Evolutionary conservation across 1,140 invertebrate species (phyloP).

Genomic region (Berghia stephanieae): DNA sequence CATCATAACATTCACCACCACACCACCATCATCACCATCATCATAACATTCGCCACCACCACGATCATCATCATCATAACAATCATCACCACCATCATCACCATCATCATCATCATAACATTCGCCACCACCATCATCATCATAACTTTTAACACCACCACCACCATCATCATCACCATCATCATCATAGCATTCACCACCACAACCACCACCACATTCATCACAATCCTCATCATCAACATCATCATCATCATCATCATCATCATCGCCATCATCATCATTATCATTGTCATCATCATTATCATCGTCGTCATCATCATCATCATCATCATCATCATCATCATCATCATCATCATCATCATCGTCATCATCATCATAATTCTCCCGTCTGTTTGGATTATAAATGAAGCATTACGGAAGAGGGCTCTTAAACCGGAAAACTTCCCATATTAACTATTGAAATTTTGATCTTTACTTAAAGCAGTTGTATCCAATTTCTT

Average conservation of each 20-base stretch:
- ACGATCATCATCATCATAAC: neutral
- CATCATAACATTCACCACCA: no score
- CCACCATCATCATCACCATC: conserved; percentile 6
- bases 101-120: neutral
- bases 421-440: no score
- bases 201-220: neutral
- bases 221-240: neutral
- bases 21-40: neutral
- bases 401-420: no score
- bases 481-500: no score
- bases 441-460: no score
- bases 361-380: neutral
- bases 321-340: conserved; percentile 2
- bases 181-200: no score
- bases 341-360: no score
- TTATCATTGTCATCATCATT: neutral
- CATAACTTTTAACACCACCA: no score
- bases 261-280: conserved; percentile 1
- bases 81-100: neutral
- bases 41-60: neutral
- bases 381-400: no score
- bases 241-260: conserved; percentile 2
- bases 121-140: neutral
- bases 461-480: no score
- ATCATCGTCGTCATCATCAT: conserved; percentile 2